These are phyloP conservation scores for Propithecus deckenii DNA, from an alignment of 2,797 vertebrate genomes.

Conservation along the genomic window DNA sequence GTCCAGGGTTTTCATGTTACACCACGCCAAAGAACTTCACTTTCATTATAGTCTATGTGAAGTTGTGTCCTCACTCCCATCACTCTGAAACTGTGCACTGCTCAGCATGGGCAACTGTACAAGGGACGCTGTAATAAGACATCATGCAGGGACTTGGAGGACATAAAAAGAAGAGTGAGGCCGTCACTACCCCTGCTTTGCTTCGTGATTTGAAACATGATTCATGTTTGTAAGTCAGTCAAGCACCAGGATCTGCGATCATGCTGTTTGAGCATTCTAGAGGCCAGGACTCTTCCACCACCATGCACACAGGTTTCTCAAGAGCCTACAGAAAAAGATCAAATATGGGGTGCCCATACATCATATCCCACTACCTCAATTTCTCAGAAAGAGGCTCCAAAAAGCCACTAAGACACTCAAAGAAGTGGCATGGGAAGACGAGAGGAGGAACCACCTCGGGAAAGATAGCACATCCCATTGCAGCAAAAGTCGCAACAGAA, in stretches of 20 bases:
- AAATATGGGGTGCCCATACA: not conserved
- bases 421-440: not conserved
- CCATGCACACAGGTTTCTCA: not conserved
- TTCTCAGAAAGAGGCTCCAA: not conserved
- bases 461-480: not conserved
- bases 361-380: not conserved
- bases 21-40: not conserved
- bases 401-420: not conserved
- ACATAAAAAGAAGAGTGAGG: not conserved
- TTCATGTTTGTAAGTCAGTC: not conserved
- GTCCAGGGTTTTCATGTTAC: not conserved
- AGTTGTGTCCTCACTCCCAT: not conserved
- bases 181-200: not conserved
- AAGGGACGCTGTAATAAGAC: not conserved
- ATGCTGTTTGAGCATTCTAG: not conserved
- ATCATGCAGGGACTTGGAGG: not conserved
- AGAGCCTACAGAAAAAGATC: not conserved
- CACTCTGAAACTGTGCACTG: not conserved
- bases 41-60: not conserved
- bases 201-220: not conserved
- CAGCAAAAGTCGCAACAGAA: too few species aligned
- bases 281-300: too few species aligned
- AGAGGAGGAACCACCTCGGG: not conserved
- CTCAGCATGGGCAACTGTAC: not conserved
- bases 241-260: not conserved